Conservation (phyloP, 64 coral and sea anemone genomes). For the Porites australiensis region DNA sequence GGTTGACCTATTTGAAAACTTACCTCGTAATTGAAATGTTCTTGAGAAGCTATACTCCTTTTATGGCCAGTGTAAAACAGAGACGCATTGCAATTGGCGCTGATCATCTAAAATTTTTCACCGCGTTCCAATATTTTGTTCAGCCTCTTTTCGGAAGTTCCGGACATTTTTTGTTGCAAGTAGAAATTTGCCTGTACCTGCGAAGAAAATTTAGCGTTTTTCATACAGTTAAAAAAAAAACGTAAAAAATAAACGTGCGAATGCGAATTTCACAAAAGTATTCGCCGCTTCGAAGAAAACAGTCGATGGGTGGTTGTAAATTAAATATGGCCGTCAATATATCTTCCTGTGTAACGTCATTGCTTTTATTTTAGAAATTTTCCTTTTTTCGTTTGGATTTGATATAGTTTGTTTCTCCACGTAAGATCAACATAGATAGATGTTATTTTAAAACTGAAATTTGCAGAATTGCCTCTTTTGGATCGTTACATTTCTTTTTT, state of each 20-base stretch:
- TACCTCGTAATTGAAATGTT: too few relatives aligned
- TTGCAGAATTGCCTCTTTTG: neutral
- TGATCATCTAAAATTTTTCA: neutral
- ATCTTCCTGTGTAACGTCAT: neutral
- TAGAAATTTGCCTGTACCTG: neutral
- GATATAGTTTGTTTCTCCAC: neutral
- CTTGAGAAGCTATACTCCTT: too few relatives aligned
- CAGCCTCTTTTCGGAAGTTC: neutral
- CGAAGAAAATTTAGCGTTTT: neutral
- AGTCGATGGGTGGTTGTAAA: neutral
- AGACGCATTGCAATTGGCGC: neutral
- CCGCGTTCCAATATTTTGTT: neutral
- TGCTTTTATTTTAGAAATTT: neutral
- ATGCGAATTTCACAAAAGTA: neutral
- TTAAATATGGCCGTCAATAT: conserved; percentile 25
- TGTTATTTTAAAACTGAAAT: neutral
- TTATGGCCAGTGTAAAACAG: neutral
- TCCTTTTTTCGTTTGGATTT: neutral
- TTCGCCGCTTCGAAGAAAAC: neutral
- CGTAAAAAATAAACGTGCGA: neutral
- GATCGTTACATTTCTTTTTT: neutral
- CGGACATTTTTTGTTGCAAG: conserved; percentile 3
- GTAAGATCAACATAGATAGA: neutral
- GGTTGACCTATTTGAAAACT: too few relatives aligned
- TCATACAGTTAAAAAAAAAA: neutral